Evolutionary conservation across 2,888 invertebrate species (phyloP).

Genomic region (Acanthosepion pharaonis): DNA sequence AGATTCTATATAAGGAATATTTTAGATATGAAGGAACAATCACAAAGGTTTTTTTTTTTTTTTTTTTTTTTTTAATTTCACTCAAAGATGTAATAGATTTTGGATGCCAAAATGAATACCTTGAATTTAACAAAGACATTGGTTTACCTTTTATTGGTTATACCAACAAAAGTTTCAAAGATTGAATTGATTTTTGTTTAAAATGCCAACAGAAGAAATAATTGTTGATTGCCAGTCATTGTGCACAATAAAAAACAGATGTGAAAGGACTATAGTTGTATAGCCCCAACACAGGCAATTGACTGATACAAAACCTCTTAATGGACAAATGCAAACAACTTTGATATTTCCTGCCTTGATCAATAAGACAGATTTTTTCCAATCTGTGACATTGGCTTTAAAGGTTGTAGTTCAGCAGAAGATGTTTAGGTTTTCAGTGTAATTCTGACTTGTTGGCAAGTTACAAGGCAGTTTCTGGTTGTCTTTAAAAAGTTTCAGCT

Average conservation of each 20-base stretch:
- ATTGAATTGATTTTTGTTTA: not conserved
- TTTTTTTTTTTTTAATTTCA: no score
- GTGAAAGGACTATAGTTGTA: not conserved
- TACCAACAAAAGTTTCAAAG: not conserved
- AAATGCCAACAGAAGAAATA: constrained; percentile 18
- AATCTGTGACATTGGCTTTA: not conserved
- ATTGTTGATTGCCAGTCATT: not conserved
- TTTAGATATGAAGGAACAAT: no score
- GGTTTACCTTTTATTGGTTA: not conserved
- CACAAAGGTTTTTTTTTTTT: no score
- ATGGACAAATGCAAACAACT: not conserved
- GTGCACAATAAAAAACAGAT: not conserved
- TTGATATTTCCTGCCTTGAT: constrained; percentile 13
- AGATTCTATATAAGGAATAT: no score
- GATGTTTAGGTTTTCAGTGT: not conserved
- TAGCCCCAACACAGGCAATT: not conserved
- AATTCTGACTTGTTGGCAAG: not conserved
- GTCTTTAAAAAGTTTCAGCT: not conserved
- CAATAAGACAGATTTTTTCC: not conserved
- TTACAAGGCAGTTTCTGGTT: not conserved
- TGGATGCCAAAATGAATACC: not conserved
- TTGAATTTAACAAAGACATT: not conserved
- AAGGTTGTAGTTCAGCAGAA: not conserved
- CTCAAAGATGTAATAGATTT: not conserved
- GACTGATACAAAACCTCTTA: not conserved